A percentile compares a stretch with the other conserved stretches of the same genome.
Evolutionary conservation across 1,140 invertebrate species (phyloP).

Genomic region (Adelges cooleyi): DNA sequence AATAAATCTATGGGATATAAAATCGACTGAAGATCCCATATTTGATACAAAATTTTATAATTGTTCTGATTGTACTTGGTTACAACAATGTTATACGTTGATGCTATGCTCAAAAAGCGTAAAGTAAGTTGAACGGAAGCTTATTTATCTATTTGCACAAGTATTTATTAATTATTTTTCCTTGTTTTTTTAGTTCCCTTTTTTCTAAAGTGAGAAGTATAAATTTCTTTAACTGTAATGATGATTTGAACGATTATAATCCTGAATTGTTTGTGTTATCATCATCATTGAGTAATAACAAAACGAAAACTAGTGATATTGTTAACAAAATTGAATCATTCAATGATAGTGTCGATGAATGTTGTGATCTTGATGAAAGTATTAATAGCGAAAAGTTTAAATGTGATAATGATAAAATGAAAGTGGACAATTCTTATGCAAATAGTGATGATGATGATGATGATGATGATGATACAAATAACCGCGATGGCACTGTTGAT

Average conservation of each 20-base stretch:
- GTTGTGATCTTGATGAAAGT: not conserved
- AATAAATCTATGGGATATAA: slow-evolving; percentile 15
- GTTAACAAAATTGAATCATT: not conserved
- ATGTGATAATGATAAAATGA: not conserved
- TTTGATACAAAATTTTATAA: slow-evolving; percentile 1
- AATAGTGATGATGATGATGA: not conserved
- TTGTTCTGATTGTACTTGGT: slow-evolving; percentile 19
- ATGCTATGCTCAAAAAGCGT: not conserved
- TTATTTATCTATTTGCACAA: not conserved
- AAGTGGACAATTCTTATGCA: not conserved
- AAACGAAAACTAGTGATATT: not conserved
- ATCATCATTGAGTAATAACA: not conserved
- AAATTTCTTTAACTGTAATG: slow-evolving; percentile 18
- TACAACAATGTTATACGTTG: slow-evolving; percentile 9
- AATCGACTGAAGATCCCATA: slow-evolving; percentile 5
- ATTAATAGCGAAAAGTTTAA: not conserved
- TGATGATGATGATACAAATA: too few species aligned
- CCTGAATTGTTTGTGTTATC: slow-evolving; percentile 8
- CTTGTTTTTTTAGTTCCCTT: not conserved
- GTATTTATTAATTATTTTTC: too few species aligned
- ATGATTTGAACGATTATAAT: not conserved
- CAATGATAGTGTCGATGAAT: not conserved
- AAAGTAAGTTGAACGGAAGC: not conserved
- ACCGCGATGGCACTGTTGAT: too few species aligned
- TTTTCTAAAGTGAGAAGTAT: slow-evolving; percentile 1